Evolutionary conservation across 2,797 vertebrate species (phyloP), one percentile per base, ranked within the genome.

Genomic region (Peromyscus melanophrys): DNA sequence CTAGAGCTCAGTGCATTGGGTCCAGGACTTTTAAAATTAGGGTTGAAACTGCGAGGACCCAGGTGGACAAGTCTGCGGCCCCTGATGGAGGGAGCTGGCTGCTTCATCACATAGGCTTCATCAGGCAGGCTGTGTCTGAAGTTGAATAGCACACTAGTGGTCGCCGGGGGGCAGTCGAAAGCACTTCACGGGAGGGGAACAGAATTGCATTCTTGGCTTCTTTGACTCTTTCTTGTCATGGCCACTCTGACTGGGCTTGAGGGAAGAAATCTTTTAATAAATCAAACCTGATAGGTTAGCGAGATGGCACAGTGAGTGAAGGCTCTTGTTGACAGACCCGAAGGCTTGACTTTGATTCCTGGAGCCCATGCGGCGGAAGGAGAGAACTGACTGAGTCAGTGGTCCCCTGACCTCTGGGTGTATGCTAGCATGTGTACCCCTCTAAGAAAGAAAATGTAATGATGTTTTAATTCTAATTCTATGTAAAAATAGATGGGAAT

Each of bases 221-320:
- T 94, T 88, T 27, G 40, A 57, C 25, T 87, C 88, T 67, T 40
- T 55, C 17, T 46, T 37, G 7, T 84, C 78, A 49, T 76, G 37
- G 34, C 31, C 46, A 59, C 52, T 97, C 12, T 82, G 73, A 13
- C 16, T 85, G 61, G 11, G 6, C 81, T 76, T 86, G 49, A 75
- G 27, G 29, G 17, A 71, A 80, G 86, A 80, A 27, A 16, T 67
- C 29, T 92, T 84, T 86, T 65, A 89, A 63, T 57, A 94, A 92
- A 52, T 29, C 13, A 7, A 25, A 25, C 55, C 9, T 65, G 40
- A 34, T 16, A 12, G 7, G 13, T 21, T 52, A 21, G 29, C 1
- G 31, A 52, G 63, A 69, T 10, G 31, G 29, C 12, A 14, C 65
- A 37, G 65, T 2, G 2, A 19, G 34, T 37, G 55, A 87, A 37